phyloP scores from a whole-genome alignment of 2,888 invertebrate genomes.

The Xylota segnis region DNA sequence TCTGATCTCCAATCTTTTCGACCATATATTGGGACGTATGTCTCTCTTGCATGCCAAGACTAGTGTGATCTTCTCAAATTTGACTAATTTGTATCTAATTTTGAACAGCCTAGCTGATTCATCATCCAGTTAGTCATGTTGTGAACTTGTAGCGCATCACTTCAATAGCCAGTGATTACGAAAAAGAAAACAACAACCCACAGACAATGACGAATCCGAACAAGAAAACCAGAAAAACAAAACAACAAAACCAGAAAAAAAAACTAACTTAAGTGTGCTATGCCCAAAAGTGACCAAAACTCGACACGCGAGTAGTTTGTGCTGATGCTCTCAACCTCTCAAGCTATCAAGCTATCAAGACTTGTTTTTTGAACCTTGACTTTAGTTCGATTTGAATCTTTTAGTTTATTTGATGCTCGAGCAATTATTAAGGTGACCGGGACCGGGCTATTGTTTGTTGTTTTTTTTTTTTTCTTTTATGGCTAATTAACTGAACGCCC shows the following conservation, averaged over 20 bases:
- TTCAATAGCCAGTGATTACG: not conserved
- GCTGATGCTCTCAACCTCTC: not conserved
- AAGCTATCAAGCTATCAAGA: too few relatives aligned
- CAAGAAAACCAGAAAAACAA: conserved; percentile 1
- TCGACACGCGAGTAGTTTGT: conserved; percentile 4
- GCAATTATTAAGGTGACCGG: conserved; percentile 30
- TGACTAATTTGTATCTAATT: not conserved
- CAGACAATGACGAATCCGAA: conserved; percentile 11
- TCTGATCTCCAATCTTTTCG: too few relatives aligned
- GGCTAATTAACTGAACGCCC: conserved; percentile 25
- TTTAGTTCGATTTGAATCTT: conserved; percentile 16
- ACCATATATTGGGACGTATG: too few relatives aligned
- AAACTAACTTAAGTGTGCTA: not conserved
- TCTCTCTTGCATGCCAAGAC: too few relatives aligned
- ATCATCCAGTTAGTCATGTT: not conserved
- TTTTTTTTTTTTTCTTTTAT: conserved; percentile 11
- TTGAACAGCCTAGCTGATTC: not conserved
- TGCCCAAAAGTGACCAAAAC: conserved; percentile 24
- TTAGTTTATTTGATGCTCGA: conserved; percentile 31
- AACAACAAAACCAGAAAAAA: not conserved
- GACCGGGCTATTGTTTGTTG: not conserved
- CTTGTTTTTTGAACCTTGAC: conserved; percentile 32
- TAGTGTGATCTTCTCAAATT: not conserved
- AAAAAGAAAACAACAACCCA: not conserved
- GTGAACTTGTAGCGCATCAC: conserved; percentile 25